Base-by-base conservation (phyloP, 2,888 invertebrate species). In the Allygus modestus region DNA sequence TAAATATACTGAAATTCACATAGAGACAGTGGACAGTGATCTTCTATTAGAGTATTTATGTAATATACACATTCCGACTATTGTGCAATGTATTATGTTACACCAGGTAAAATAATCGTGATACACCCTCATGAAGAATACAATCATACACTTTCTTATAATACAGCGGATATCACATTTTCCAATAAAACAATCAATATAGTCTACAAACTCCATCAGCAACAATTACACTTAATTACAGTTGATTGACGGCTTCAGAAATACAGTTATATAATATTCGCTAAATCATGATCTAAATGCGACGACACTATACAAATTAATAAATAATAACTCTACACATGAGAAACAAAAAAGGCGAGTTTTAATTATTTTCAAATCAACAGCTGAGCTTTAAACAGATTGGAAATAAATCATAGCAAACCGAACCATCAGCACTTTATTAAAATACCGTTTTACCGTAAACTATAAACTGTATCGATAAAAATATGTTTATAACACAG, bases 81-180 rank as follows among this genome's bases (percentile, higher is more conserved):
- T 79, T 79, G 79, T 79, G 79, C 79, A 79, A 54, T 58, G 28
- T 54, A 79, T 58, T 79, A 79, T 58, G 79, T 20, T 79, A 79
- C 79, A 79, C 51, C 79, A 79, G 79, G 79, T 79, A 79, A 79
- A 79, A 20, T 79, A 79, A 58, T 33, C 1, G 58, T 79, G 79
- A 79, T 79, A 79, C 79, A 79, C 58, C 43, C 79, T 54, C 58
- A 58, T 58, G 17, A 51, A 77, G 46, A 51, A 1, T 51, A 77
- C 77, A 77, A 79, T 79, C 79, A 37, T 79, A 77, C 77, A 77
- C 41, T 79, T 79, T 79, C 54, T 79, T 58, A 79, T 79, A 37
- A 37, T 79, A 79, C 79, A 79, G 37, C 79, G 58, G 51, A 79
- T 79, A 79, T 79, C 79, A 79, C 79, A 79, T 79, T 79, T 79